Evolutionary conservation across 2,888 invertebrate species (phyloP), one percentile per base, ranked within the genome.

Genomic region (Anoncus sp.): DNA sequence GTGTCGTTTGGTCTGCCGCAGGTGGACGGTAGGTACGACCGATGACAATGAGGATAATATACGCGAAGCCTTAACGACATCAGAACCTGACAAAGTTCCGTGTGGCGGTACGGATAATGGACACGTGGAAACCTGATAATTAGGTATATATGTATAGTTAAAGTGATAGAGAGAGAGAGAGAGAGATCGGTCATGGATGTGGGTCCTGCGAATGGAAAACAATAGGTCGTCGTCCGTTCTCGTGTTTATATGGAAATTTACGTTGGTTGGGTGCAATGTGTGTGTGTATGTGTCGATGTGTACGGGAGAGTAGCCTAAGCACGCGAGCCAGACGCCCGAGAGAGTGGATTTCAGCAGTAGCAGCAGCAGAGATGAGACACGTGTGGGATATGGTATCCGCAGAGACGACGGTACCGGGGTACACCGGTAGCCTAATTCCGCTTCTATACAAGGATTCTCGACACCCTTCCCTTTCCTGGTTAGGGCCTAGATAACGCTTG

Each of bases 401-500:
- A 55, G 71, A 60, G 66, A 63, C 77, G 35, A 47, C 43, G 53
- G 59, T 45, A 57, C 27, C 69, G 63, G 40, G 43, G 35, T 27
- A 51, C n/a, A n/a, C 55, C 40, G 31, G 49, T 70, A 49, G 31
- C 70, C 53, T 18, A 22, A 38, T 20, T 62, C 51, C 38, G 57
- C 62, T 72, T 18, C 62, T 27, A 62, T 47, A 27, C 66, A 47
- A 71, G 31, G 62, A 38, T 65, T 67, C 66, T 81, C n/a, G n/a
- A n/a, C n/a, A n/a, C n/a, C n/a, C n/a, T n/a, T n/a, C n/a, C n/a
- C n/a, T n/a, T n/a, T n/a, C 75, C 79, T 84, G 85, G 86, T 85
- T 84, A 87, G 85, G 86, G 82, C 80, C 84, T 82, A 86, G 89
- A 90, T 90, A 90, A 89, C 88, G 88, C 88, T 89, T 89, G 89